phyloP scores from a whole-genome alignment of 2,113 vertebrate species.

The Oncorhynchus tshawytscha region DNA sequence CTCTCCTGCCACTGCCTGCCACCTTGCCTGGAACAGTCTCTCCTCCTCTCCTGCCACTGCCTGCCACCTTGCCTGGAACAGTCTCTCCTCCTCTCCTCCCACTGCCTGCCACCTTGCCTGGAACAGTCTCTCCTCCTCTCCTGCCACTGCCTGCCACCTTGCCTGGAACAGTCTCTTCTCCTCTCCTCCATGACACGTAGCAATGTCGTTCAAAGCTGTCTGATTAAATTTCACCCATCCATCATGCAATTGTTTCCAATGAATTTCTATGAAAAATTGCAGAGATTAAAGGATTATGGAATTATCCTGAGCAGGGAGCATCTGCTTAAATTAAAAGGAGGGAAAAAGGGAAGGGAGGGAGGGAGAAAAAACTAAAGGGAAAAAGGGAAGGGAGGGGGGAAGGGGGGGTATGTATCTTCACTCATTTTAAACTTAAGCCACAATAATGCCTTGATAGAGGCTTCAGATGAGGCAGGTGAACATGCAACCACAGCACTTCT shows the following conservation, averaged over 20 bases:
- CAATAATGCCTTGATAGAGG: conserved; percentile 56
- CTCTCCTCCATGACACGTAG: conserved; percentile 37
- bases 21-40: no score
- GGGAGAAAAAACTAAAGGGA: no score
- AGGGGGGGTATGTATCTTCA: neutral
- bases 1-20: conserved; percentile 17
- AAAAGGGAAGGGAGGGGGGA: no score
- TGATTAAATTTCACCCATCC: conserved; percentile 73
- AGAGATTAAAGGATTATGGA: conserved; percentile 72
- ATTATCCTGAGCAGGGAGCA: conserved; percentile 67
- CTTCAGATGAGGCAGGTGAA: no score
- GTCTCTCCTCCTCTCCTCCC: no score
- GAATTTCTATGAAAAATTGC: conserved; percentile 76
- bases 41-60: no score
- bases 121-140: neutral
- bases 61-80: no score
- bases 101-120: no score
- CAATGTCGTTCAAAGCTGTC: conserved; percentile 66
- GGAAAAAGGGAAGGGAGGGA: no score
- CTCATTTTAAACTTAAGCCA: conserved; percentile 40
- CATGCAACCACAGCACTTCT: no score
- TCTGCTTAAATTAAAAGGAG: conserved; percentile 53
- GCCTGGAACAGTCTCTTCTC: conserved; percentile 40
- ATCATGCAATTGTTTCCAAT: conserved; percentile 67
- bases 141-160: conserved; percentile 3